phyloP scores from a whole-genome alignment of 2,113 vertebrate genomes.

The Noctilio leporinus region DNA sequence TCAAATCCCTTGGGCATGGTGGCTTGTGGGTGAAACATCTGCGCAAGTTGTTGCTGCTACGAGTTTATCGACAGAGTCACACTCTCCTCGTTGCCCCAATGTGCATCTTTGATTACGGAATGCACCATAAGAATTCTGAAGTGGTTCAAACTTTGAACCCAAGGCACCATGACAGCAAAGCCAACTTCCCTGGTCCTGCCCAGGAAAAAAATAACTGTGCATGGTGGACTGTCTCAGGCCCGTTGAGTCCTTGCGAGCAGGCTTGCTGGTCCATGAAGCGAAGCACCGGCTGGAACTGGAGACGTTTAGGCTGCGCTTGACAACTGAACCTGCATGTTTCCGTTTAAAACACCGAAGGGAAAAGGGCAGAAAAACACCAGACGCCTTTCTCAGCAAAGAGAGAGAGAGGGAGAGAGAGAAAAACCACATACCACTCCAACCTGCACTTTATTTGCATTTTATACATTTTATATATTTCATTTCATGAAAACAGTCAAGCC shows the following conservation, averaged over 20 bases:
- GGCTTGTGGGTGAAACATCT: neutral
- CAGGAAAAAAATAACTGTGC: neutral
- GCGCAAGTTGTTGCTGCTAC: neutral
- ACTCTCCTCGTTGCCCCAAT: neutral
- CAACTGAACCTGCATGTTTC: slow-evolving; percentile 70
- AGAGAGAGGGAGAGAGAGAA: neutral
- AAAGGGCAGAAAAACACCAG: slow-evolving; percentile 65
- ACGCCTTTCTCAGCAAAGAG: slow-evolving; percentile 72
- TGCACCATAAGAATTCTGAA: neutral
- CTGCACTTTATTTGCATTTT: slow-evolving; percentile 79
- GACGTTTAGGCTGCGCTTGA: slow-evolving; percentile 61
- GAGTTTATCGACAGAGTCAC: neutral
- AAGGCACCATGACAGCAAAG: neutral
- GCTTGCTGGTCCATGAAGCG: slow-evolving; percentile 42
- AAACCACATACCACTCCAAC: slow-evolving; percentile 48
- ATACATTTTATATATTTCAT: slow-evolving; percentile 81
- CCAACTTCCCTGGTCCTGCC: neutral
- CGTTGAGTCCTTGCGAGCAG: neutral
- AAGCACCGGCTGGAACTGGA: slow-evolving; percentile 62
- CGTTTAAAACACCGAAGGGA: slow-evolving; percentile 53
- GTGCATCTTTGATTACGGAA: neutral
- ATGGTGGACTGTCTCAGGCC: slow-evolving; percentile 9
- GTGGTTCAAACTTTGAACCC: slow-evolving; percentile 39
- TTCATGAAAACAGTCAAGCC: slow-evolving; percentile 82
- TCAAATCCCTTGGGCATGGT: neutral